phyloP scores from a whole-genome alignment of 2,113 vertebrate species.

The Prunella himalayana region DNA sequence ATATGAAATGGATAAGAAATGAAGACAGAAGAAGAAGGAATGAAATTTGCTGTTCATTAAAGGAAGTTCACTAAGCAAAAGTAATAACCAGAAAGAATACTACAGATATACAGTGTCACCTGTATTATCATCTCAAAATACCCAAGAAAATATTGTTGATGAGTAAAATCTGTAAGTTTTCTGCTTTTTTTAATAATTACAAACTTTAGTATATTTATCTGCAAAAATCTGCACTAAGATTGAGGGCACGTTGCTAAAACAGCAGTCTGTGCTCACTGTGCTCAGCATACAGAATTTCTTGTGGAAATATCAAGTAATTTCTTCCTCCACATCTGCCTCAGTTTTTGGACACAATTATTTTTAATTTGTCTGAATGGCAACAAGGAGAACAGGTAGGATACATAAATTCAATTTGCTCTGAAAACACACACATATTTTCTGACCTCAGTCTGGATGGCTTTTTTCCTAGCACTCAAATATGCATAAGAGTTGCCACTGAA shows the following conservation, averaged over 20 bases:
- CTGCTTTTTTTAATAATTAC: not conserved
- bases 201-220: not conserved
- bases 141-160: not conserved
- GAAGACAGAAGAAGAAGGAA: not conserved
- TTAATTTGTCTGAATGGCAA: not conserved
- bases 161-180: not conserved
- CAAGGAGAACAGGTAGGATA: not conserved
- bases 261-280: not conserved
- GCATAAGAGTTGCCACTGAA: not conserved
- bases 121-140: not conserved
- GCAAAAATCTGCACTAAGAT: not conserved
- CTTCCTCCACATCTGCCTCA: not conserved
- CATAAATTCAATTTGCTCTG: not conserved
- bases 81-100: not conserved
- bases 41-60: not conserved
- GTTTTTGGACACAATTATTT: not conserved
- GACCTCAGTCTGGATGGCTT: rapidly evolving
- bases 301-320: not conserved
- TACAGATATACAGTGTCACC: not conserved
- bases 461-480: not conserved
- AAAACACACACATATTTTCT: not conserved
- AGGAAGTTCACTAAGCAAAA: not conserved
- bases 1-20: not conserved
- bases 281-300: not conserved
- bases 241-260: not conserved